Percentiles rank a stretch among this genome's conserved stretches.
These are phyloP conservation scores for Hydropotes inermis DNA, from an alignment of 2,113 vertebrate genomes.

Conservation along the genomic window DNA sequence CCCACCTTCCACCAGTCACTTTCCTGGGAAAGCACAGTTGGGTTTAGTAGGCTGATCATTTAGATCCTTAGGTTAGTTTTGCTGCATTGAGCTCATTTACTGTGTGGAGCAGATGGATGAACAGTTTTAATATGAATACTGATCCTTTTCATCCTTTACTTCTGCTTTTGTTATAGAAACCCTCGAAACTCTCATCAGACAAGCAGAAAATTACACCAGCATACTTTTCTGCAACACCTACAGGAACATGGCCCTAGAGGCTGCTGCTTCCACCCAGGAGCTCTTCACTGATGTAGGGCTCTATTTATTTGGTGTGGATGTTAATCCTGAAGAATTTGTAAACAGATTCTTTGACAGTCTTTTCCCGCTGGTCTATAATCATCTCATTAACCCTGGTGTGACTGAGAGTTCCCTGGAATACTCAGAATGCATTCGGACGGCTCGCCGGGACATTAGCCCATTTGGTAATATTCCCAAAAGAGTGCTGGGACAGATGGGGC, in stretches of 20 bases:
- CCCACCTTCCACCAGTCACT: background rate
- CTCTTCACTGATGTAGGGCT: conserved; percentile 90
- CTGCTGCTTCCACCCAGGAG: conserved; percentile 77
- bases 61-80: background rate
- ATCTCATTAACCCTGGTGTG: conserved; percentile 81
- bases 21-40: background rate
- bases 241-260: conserved; percentile 82
- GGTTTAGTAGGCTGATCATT: background rate
- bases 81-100: background rate
- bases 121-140: background rate
- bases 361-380: conserved; percentile 88
- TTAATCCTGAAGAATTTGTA: conserved; percentile 84
- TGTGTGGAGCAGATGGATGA: background rate
- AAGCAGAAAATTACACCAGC: conserved; percentile 89
- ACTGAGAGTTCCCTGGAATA: conserved; percentile 81
- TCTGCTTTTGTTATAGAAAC: conserved; percentile 82
- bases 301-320: conserved; percentile 88
- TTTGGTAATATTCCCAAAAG: conserved; percentile 82
- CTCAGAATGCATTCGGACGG: conserved; percentile 83
- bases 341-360: conserved; percentile 90
- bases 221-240: conserved; percentile 82
- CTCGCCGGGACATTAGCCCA: conserved; percentile 77
- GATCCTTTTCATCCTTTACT: background rate
- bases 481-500: conserved; percentile 81
- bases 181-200: conserved; percentile 85